These are phyloP conservation scores for Athene noctua DNA, from an alignment of 2,113 vertebrate species.

Conservation along the genomic window DNA sequence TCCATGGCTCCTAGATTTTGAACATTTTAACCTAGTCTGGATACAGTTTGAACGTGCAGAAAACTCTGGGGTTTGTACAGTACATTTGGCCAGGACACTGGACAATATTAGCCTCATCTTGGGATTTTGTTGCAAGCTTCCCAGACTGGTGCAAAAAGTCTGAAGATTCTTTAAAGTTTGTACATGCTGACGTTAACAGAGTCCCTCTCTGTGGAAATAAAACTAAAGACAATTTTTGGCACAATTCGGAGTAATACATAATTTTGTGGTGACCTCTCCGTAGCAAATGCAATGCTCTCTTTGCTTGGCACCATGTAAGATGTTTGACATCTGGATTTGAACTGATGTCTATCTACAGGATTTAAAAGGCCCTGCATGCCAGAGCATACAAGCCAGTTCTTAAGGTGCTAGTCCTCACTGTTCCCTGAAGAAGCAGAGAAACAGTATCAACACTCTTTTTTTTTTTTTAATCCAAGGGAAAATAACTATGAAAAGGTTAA, in stretches of 20 bases:
- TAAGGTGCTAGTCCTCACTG: background rate
- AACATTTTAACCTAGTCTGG: background rate
- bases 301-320: background rate
- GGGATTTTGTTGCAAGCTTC: background rate
- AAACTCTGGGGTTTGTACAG: background rate
- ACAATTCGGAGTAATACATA: background rate
- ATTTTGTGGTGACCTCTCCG: slow-evolving; percentile 18
- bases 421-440: background rate
- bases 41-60: background rate
- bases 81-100: background rate
- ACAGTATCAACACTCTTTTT: background rate
- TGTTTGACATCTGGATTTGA: background rate
- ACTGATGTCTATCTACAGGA: background rate
- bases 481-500: background rate
- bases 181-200: slow-evolving; percentile 7
- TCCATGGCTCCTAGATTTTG: background rate
- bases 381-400: background rate
- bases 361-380: background rate
- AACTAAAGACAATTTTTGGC: slow-evolving; percentile 43
- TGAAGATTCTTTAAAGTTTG: background rate
- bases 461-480: background rate
- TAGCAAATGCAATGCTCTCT: background rate
- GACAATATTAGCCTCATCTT: background rate
- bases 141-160: background rate
- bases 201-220: background rate